These are phyloP conservation scores for Ciconia nigra DNA, from an alignment of 2,797 vertebrate genomes.

Conservation along the genomic window DNA sequence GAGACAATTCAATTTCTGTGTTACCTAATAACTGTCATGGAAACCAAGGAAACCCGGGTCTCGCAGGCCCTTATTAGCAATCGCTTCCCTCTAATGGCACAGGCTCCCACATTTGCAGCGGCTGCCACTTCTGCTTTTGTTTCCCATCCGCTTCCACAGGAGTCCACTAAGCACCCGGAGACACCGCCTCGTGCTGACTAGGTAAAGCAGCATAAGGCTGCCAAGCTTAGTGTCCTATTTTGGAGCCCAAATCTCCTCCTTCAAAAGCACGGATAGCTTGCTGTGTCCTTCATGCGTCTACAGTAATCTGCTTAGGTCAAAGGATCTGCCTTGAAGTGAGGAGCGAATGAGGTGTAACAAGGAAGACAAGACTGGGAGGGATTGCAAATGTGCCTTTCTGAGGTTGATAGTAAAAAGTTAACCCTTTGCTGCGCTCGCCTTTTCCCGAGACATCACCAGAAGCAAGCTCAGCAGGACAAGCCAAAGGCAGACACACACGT, in stretches of 20 bases:
- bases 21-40: constrained; percentile 81
- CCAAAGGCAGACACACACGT: not conserved
- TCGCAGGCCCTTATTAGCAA: constrained; percentile 72
- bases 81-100: constrained; percentile 57
- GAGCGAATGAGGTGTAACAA: constrained; percentile 36
- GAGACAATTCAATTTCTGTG: constrained; percentile 74
- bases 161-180: constrained; percentile 61
- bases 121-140: constrained; percentile 60
- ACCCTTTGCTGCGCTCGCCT: not conserved
- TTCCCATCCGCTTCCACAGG: constrained; percentile 46
- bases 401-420: constrained; percentile 23
- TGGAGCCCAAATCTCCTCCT: constrained; percentile 87
- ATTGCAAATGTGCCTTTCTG: constrained; percentile 12
- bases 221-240: constrained; percentile 88
- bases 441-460: not conserved
- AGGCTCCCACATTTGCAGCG: constrained; percentile 64
- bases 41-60: constrained; percentile 77
- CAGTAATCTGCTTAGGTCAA: constrained; percentile 89
- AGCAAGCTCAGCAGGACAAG: not conserved
- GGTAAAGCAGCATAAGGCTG: constrained; percentile 81
- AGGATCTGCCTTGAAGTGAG: constrained; percentile 65
- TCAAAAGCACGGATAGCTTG: constrained; percentile 64
- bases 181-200: constrained; percentile 65
- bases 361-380: not conserved
- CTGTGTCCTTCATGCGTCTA: constrained; percentile 70